Percentiles rank a stretch among this genome's conserved stretches.
These are phyloP conservation scores for Gambelia wislizenii DNA, from an alignment of 2,797 vertebrate genomes.

Conservation along the genomic window DNA sequence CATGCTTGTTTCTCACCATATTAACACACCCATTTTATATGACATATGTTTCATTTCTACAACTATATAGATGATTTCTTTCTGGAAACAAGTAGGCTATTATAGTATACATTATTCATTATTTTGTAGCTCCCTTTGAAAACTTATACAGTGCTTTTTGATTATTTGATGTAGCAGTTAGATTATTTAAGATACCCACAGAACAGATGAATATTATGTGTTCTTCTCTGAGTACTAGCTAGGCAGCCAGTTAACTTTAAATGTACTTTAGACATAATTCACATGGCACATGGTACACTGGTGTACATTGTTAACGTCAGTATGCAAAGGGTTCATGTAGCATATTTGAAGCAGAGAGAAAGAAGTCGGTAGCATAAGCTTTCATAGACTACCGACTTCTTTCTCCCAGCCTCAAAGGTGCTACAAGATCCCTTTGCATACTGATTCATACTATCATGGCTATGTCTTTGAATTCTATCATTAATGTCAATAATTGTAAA, in stretches of 20 bases:
- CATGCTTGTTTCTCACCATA: constrained; percentile 66
- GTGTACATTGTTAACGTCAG: background rate
- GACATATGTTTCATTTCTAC: constrained; percentile 60
- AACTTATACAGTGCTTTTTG: background rate
- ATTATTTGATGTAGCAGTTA: constrained; percentile 16
- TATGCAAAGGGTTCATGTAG: no score
- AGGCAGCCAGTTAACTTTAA: background rate
- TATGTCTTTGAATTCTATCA: no score
- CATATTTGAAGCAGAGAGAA: no score
- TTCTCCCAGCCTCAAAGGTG: no score
- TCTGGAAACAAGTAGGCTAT: constrained; percentile 42
- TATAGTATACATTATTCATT: constrained; percentile 46
- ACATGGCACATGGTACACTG: background rate
- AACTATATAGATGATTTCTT: constrained; percentile 57
- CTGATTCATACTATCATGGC: no score
- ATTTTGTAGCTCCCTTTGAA: background rate
- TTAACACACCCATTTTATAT: constrained; percentile 50
- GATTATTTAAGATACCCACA: constrained; percentile 39
- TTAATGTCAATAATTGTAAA: background rate
- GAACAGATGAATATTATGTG: constrained; percentile 11
- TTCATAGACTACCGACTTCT: no score
- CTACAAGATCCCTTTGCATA: no score
- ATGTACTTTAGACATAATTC: background rate
- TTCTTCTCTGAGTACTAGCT: background rate
- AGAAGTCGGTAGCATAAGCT: no score